Conservation (phyloP, 2,888 invertebrate species). For the Pyrrhia umbra region DNA sequence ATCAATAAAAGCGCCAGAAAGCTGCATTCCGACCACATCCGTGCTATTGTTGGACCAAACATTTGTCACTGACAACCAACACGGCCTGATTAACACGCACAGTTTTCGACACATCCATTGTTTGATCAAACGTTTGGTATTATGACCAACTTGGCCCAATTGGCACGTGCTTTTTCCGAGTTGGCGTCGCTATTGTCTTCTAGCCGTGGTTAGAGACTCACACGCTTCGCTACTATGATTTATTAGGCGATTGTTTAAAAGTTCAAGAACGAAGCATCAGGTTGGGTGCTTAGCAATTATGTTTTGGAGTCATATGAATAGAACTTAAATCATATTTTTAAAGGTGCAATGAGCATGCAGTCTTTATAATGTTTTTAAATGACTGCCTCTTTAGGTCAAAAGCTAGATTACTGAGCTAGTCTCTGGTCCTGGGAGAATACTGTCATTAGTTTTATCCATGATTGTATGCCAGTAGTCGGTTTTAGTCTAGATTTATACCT, state of each 20-base stretch:
- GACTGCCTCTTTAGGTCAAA: too few species aligned
- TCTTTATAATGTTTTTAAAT: too few species aligned
- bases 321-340: not conserved
- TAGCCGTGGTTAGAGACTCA: slow-evolving; percentile 54
- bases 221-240: slow-evolving; percentile 54
- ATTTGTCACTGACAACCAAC: slow-evolving; percentile 40
- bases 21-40: slow-evolving; percentile 58
- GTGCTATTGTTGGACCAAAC: slow-evolving; percentile 56
- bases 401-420: too few species aligned
- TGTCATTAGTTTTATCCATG: too few species aligned
- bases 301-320: slow-evolving; percentile 8
- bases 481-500: too few species aligned
- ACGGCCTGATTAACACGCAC: slow-evolving; percentile 51
- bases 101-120: slow-evolving; percentile 41
- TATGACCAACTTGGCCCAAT: slow-evolving; percentile 47
- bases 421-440: too few species aligned
- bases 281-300: slow-evolving; percentile 24
- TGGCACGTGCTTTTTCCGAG: slow-evolving; percentile 61
- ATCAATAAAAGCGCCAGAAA: slow-evolving; percentile 48
- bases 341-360: not conserved
- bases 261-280: slow-evolving; percentile 55
- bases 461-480: too few species aligned
- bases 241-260: slow-evolving; percentile 57
- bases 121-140: slow-evolving; percentile 47
- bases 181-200: slow-evolving; percentile 51